Evolutionary conservation across 2,113 vertebrate species (phyloP), one percentile per base, ranked within the genome.

Genomic region (Oryctolagus cuniculus): DNA sequence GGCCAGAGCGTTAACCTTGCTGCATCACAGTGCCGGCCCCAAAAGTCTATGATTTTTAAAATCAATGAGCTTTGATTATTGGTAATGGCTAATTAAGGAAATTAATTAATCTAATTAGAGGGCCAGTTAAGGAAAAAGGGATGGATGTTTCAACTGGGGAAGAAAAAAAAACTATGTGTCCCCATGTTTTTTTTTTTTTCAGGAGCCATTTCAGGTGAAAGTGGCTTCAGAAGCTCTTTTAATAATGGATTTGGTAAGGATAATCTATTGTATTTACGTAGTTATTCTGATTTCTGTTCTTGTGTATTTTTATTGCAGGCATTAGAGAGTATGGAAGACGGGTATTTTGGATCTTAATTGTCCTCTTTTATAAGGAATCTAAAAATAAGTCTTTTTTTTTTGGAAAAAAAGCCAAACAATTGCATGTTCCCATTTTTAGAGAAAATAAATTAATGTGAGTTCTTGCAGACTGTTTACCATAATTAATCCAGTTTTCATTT

Each of bases 171-270:
- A 91, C 61, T 91, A 93, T 90, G 49, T 77, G 72, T 66, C 82
- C 70, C 73, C 53, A 0, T n/a, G n/a, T 9, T 67, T 61, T 90
- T 84, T 44, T 80, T 70, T 25, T 67, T 98, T 98, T 97, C 97
- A 99, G 99, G 99, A 99, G 61, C 99, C 99, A 17, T 99, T 99
- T 98, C 98, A 98, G 97, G 99, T 99, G 83, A 98, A 98, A 87
- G 99, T 99, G 77, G 99, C 99, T 98, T 98, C 99, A 1, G 99
- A 99, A 98, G 99, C 99, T 89, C 98, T 99, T 97, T 95, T 99
- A 89, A 98, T 99, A 94, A 99, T 99, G 99, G 99, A 99, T 98
- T 98, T 99, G 99, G 99, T 99, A 99, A 97, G 98, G 90, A 97
- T 90, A 80, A 83, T 73, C 81, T 88, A 51, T 87, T 90, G 73